These are phyloP conservation scores for Leucophenga montana DNA, from an alignment of 2,888 invertebrate genomes.

Conservation along the genomic window DNA sequence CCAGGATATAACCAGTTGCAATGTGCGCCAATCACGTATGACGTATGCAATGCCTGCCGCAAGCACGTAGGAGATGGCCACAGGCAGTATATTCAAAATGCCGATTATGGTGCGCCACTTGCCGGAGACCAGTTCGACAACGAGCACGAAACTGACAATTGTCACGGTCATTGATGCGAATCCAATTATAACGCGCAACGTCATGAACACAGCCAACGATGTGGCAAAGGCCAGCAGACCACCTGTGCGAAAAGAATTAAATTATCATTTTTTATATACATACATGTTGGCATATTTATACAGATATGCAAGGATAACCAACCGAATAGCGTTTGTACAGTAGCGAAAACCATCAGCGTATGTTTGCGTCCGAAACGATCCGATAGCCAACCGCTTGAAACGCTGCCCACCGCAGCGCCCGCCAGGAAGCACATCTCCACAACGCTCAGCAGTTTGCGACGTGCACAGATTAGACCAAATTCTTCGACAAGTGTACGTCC, in stretches of 20 bases:
- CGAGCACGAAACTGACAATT: constrained; percentile 81
- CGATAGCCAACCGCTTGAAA: constrained; percentile 79
- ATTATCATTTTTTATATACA: not conserved
- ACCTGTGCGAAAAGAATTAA: constrained; percentile 54
- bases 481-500: constrained; percentile 75
- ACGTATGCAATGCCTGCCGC: constrained; percentile 78
- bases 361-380: constrained; percentile 80
- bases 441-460: constrained; percentile 75
- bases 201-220: constrained; percentile 77
- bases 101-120: constrained; percentile 79
- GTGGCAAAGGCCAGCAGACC: constrained; percentile 77
- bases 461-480: constrained; percentile 77
- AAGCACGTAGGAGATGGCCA: constrained; percentile 77
- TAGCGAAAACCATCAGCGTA: constrained; percentile 76
- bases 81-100: constrained; percentile 78
- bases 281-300: not conserved
- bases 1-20: constrained; percentile 76
- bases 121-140: constrained; percentile 79
- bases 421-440: constrained; percentile 80
- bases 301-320: constrained; percentile 28
- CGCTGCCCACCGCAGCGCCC: constrained; percentile 78
- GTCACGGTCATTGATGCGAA: constrained; percentile 77
- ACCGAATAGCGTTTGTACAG: constrained; percentile 76
- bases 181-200: constrained; percentile 76
- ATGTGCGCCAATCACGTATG: constrained; percentile 76